These are phyloP conservation scores for Leptura quadrifasciata DNA, from an alignment of 2,888 invertebrate genomes.

Conservation along the genomic window DNA sequence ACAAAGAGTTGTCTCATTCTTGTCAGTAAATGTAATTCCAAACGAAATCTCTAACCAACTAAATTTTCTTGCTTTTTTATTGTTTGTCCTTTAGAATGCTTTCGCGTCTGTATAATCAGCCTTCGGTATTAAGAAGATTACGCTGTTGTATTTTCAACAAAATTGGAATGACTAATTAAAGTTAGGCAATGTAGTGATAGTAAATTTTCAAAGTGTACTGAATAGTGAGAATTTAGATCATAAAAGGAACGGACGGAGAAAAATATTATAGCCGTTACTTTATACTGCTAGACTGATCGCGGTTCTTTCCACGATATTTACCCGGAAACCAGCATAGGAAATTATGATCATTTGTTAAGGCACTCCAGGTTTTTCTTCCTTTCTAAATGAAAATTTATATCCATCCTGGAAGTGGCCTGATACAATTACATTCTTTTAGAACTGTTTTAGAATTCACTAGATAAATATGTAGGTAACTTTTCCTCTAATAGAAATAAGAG, in stretches of 20 bases:
- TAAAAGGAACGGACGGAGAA: neutral
- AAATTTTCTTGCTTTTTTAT: too few relatives aligned
- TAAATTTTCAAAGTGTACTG: neutral
- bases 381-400: constrained; percentile 58
- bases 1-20: too few relatives aligned
- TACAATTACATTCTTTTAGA: constrained; percentile 19
- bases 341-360: constrained; percentile 61
- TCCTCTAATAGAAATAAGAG: neutral
- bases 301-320: constrained; percentile 4
- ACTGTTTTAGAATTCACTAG: constrained; percentile 8
- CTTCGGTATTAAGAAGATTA: too few relatives aligned
- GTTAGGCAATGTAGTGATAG: neutral
- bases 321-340: constrained; percentile 52
- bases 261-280: constrained; percentile 14
- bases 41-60: too few relatives aligned
- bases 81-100: too few relatives aligned
- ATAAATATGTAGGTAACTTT: neutral
- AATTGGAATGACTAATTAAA: too few relatives aligned
- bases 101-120: too few relatives aligned
- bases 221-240: neutral
- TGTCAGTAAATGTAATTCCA: too few relatives aligned
- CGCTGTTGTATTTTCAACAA: too few relatives aligned
- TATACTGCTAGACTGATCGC: constrained; percentile 18
- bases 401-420: constrained; percentile 50
- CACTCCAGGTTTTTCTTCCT: constrained; percentile 54